Percentiles rank a stretch among this genome's conserved stretches.
phyloP scores from a whole-genome alignment of 2,797 vertebrate genomes.

The Alauda arvensis region DNA sequence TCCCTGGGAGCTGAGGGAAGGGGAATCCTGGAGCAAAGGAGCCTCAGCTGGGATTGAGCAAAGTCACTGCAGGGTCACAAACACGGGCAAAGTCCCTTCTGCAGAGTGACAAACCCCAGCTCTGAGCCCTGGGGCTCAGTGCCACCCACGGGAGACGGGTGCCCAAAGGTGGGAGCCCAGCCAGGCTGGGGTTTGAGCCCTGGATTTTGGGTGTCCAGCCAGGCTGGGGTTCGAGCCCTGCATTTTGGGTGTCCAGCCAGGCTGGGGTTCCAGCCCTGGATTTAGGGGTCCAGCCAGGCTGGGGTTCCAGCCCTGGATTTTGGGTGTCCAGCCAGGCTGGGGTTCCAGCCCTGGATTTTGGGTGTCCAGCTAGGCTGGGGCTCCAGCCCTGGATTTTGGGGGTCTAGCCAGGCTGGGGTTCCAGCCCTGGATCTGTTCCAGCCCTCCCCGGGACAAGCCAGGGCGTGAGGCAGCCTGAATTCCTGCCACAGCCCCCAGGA shows the following conservation, averaged over 20 bases:
- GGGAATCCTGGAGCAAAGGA: not conserved
- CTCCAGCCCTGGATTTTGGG: too few species aligned
- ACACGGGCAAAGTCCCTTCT: accelerated
- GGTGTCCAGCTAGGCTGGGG: too few species aligned
- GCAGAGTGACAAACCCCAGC: not conserved
- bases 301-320: too few species aligned
- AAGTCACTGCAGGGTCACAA: not conserved
- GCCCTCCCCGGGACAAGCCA: not conserved
- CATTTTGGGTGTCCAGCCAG: too few species aligned
- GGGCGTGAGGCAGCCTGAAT: not conserved
- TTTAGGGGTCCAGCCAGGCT: too few species aligned
- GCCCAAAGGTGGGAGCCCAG: too few species aligned
- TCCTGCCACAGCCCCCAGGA: not conserved
- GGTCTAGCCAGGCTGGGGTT: too few species aligned
- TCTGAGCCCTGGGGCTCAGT: not conserved
- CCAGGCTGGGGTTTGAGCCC: accelerated
- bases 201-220: not conserved
- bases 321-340: too few species aligned
- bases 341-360: not conserved
- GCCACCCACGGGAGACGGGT: accelerated
- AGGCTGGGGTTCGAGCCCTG: too few species aligned
- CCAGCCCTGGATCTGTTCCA: not conserved
- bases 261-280: too few species aligned
- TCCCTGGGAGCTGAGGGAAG: not conserved
- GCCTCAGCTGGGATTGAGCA: not conserved